Evolutionary conservation across 92 coral and sea anemone genomes (phyloP).

Genomic region (Epizoanthus fatuus): DNA sequence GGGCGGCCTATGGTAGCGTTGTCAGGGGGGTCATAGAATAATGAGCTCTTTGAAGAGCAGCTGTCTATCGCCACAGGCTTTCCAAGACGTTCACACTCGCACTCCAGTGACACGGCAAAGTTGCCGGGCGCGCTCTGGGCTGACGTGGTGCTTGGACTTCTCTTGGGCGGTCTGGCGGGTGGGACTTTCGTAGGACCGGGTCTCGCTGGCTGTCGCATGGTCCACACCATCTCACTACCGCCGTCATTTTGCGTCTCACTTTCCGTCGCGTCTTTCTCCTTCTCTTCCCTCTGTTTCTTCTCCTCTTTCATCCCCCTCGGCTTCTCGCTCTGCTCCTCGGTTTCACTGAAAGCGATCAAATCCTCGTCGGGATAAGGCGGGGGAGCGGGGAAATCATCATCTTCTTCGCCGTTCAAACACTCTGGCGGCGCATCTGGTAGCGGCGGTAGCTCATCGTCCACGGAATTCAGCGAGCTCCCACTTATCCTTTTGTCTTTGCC

Average conservation of each 20-base stretch:
- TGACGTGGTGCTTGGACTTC: conserved; percentile 32
- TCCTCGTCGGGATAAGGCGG: conserved; percentile 66
- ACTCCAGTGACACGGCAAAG: conserved; percentile 61
- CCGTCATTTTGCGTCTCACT: conserved; percentile 31
- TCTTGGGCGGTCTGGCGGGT: conserved; percentile 22
- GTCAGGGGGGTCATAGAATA: conserved; percentile 70
- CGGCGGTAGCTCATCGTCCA: conserved; percentile 65
- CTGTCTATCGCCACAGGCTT: conserved; percentile 47
- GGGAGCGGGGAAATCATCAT: conserved; percentile 82
- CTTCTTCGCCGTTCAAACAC: conserved; percentile 59
- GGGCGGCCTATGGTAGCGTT: conserved; percentile 74
- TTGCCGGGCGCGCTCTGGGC: conserved; percentile 47
- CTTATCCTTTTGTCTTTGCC: conserved; percentile 1
- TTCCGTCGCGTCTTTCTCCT: conserved; percentile 41
- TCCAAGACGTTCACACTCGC: conserved; percentile 76
- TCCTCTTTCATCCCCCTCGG: conserved; percentile 15
- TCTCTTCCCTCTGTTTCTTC: conserved; percentile 7
- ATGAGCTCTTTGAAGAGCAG: conserved; percentile 56
- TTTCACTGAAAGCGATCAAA: conserved; percentile 79
- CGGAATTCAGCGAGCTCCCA: background rate
- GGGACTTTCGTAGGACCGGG: background rate
- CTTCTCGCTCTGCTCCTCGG: conserved; percentile 57
- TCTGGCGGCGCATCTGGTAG: conserved; percentile 68
- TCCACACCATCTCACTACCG: conserved; percentile 40
- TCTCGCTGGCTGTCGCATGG: conserved; percentile 7